phyloP scores from a whole-genome alignment of 2,113 vertebrate genomes.

The Larimichthys polyactis region DNA sequence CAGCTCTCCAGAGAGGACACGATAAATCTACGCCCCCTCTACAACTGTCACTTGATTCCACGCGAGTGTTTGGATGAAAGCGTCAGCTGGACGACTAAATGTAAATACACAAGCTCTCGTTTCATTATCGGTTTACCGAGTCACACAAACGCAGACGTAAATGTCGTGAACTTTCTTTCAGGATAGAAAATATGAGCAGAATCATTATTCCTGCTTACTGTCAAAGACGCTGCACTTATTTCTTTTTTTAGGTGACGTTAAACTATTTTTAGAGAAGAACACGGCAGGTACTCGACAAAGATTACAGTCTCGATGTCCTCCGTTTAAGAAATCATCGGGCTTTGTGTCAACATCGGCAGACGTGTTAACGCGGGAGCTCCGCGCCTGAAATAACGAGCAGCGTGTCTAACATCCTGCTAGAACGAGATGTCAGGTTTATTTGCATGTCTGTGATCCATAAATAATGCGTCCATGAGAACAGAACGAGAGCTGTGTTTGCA shows the following conservation, averaged over 20 bases:
- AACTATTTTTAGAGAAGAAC: slow-evolving; percentile 38
- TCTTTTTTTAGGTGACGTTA: slow-evolving; percentile 10
- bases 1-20: no score
- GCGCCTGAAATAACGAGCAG: slow-evolving; percentile 22
- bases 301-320: slow-evolving; percentile 15
- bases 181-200: neutral
- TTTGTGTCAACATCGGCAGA: neutral
- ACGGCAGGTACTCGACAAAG: slow-evolving; percentile 5
- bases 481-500: slow-evolving; percentile 33
- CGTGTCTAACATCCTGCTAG: slow-evolving; percentile 13
- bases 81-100: no score
- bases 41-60: no score
- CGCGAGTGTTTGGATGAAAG: no score
- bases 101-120: neutral
- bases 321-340: slow-evolving; percentile 7
- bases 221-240: slow-evolving; percentile 8
- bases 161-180: neutral
- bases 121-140: neutral
- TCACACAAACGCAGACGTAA: neutral
- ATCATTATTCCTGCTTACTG: neutral
- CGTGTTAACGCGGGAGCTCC: slow-evolving; percentile 35
- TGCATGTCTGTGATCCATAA: slow-evolving; percentile 47
- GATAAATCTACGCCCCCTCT: no score
- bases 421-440: slow-evolving; percentile 40
- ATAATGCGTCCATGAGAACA: slow-evolving; percentile 32